Conservation (phyloP, 2,797 vertebrate species). For the Bradypus variegatus region DNA sequence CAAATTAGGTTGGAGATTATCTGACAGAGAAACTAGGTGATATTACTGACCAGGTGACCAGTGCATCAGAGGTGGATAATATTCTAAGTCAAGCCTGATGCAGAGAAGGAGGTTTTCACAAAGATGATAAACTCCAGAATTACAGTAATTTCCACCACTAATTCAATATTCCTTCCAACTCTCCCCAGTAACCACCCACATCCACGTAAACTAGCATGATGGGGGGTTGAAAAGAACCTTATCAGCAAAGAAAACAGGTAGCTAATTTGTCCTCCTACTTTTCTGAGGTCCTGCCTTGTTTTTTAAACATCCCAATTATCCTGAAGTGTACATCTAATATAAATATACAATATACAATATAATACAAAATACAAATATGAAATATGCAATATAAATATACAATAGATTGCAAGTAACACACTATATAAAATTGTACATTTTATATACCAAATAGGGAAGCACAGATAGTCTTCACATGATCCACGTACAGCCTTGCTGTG, state of each 20-base stretch:
- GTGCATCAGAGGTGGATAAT: not conserved
- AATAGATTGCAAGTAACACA: no score
- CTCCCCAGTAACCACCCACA: not conserved
- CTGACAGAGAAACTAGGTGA: not conserved
- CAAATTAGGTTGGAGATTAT: not conserved
- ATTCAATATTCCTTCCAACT: not conserved
- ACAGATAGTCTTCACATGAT: not conserved
- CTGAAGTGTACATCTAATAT: not conserved
- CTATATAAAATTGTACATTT: not conserved
- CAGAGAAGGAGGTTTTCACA: not conserved
- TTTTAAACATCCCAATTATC: not conserved
- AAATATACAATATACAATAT: not conserved
- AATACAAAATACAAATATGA: no score
- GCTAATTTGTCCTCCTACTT: not conserved
- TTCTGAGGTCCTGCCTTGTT: not conserved
- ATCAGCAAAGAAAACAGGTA: not conserved
- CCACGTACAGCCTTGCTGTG: not conserved
- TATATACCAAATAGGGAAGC: not conserved
- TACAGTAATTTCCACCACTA: not conserved
- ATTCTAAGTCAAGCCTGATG: not conserved
- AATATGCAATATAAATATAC: no score
- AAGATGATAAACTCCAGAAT: constrained; percentile 9
- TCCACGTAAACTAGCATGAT: not conserved
- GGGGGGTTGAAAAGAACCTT: not conserved
- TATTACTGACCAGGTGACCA: not conserved